Conservation (phyloP, 2,888 invertebrate genomes). For the Fragum sueziense region DNA sequence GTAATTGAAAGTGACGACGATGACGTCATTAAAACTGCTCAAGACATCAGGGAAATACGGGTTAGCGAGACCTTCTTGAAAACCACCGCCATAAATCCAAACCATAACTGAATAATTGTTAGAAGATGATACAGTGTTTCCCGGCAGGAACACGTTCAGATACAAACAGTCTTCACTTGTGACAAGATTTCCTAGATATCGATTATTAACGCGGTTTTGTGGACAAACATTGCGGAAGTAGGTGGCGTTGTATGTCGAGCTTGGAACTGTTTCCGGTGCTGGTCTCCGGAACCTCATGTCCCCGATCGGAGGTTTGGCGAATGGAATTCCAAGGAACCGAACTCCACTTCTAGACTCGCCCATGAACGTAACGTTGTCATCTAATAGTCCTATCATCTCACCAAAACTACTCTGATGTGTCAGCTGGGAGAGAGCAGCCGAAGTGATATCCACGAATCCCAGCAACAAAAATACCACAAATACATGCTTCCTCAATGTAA, state of each 20-base stretch:
- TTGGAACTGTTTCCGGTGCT: background rate
- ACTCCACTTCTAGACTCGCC: background rate
- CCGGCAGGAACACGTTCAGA: slow-evolving; percentile 95
- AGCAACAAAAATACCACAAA: too few species aligned
- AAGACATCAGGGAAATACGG: slow-evolving; percentile 85
- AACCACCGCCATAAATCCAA: slow-evolving; percentile 97
- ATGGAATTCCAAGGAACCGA: slow-evolving; percentile 52
- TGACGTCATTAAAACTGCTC: slow-evolving; percentile 93
- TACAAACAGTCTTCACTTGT: slow-evolving; percentile 97
- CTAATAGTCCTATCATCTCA: slow-evolving; percentile 26
- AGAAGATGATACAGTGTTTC: slow-evolving; percentile 1
- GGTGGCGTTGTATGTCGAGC: slow-evolving; percentile 45
- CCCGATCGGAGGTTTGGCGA: slow-evolving; percentile 47
- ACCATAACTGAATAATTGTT: slow-evolving; percentile 89
- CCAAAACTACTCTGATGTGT: slow-evolving; percentile 19
- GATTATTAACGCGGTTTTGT: slow-evolving; percentile 26
- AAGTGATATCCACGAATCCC: too few species aligned
- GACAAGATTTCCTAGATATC: slow-evolving; percentile 11
- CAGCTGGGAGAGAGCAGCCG: too few species aligned
- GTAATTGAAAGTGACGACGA: slow-evolving; percentile 97
- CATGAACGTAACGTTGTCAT: slow-evolving; percentile 19
- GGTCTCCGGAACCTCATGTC: slow-evolving; percentile 33
- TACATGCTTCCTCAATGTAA: too few species aligned
- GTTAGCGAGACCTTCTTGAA: slow-evolving; percentile 93
- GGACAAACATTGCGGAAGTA: slow-evolving; percentile 45